Evolutionary conservation across 2,797 vertebrate genomes (phyloP).

Genomic region (Orientallactaga sibirica): DNA sequence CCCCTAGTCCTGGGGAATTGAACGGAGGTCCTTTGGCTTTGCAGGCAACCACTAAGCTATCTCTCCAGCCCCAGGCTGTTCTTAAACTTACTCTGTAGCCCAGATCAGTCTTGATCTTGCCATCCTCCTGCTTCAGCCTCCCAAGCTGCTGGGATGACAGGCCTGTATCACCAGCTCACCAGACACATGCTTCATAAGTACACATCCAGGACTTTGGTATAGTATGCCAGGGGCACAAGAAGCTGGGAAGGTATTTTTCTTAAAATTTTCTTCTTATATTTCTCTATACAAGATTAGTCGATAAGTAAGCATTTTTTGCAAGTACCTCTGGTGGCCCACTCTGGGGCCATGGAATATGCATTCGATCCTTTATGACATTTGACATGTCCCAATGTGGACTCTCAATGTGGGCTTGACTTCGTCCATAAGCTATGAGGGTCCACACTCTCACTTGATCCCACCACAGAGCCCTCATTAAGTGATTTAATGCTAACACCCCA

Average conservation of each 20-base stretch:
- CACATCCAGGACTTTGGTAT: no score
- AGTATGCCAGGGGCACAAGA: neutral
- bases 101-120: neutral
- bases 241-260: neutral
- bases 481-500: constrained; percentile 77
- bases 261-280: neutral
- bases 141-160: no score
- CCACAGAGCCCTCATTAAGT: constrained; percentile 79
- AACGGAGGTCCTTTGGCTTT: no score
- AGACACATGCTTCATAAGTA: neutral
- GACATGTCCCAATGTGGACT: accelerated
- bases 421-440: neutral
- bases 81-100: neutral
- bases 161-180: neutral
- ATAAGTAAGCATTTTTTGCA: neutral
- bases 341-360: accelerated
- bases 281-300: neutral
- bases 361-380: neutral
- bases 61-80: neutral
- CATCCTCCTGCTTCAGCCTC: neutral
- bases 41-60: no score
- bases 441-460: neutral
- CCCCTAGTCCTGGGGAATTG: no score
- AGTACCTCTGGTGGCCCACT: neutral
- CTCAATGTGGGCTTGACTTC: neutral